Percentiles rank a stretch among this genome's conserved stretches.
Evolutionary conservation across 2,888 invertebrate species (phyloP).

Genomic region (Cheilosia variabilis): DNA sequence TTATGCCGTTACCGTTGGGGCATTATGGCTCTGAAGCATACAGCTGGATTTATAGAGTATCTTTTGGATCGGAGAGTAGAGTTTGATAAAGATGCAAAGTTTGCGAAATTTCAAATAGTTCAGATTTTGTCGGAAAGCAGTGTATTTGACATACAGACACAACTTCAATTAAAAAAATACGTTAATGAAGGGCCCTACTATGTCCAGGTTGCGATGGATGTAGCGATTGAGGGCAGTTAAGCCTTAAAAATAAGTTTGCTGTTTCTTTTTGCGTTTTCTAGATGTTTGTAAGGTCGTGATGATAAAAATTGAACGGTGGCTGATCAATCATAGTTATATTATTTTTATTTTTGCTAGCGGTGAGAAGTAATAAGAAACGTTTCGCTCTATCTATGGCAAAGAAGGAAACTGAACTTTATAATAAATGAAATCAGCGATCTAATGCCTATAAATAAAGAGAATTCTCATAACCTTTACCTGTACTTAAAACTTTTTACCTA

Average conservation of each 20-base stretch:
- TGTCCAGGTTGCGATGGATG: constrained; percentile 88
- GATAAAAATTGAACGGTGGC: too few species aligned
- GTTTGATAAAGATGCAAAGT: constrained; percentile 85
- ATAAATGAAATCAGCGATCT: too few species aligned
- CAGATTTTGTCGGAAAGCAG: constrained; percentile 85
- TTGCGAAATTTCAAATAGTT: constrained; percentile 90
- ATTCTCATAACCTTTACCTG: too few species aligned
- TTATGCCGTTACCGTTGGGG: constrained; percentile 92
- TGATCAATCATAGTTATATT: too few species aligned
- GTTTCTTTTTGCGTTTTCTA: not conserved
- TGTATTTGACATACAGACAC: constrained; percentile 87
- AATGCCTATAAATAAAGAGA: too few species aligned
- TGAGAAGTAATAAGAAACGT: too few species aligned
- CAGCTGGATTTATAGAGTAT: constrained; percentile 90
- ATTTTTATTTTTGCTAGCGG: too few species aligned
- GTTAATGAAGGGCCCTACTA: constrained; percentile 91
- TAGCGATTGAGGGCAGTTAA: constrained; percentile 88
- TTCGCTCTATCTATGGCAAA: too few species aligned
- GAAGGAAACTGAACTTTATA: too few species aligned
- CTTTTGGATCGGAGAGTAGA: constrained; percentile 90
- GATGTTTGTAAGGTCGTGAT: not conserved
- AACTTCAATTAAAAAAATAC: constrained; percentile 87
- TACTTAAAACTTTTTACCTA: too few species aligned
- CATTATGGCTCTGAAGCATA: constrained; percentile 88
- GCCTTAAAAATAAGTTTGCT: not conserved